Conservation (phyloP, 2,797 vertebrate species). For the Eurystomus glaucurus region DNA sequence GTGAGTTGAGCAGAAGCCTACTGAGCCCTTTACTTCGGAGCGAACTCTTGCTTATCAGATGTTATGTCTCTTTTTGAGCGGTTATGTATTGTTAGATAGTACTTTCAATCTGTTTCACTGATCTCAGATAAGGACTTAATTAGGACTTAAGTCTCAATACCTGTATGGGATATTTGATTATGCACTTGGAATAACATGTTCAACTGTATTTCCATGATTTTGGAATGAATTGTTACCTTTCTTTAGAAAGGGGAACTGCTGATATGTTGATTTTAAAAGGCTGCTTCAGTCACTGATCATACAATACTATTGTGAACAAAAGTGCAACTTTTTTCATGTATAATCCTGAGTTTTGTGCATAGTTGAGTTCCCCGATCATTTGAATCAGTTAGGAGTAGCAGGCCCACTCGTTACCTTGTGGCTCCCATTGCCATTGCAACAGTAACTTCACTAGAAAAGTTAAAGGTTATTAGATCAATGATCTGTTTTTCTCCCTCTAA, state of each 20-base stretch:
- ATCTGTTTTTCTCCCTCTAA: background rate
- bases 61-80: background rate
- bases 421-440: background rate
- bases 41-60: background rate
- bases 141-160: background rate
- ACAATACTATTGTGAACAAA: background rate
- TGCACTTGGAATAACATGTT: background rate
- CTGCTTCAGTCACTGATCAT: background rate
- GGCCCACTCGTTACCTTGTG: background rate
- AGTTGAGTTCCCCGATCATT: background rate
- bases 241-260: background rate
- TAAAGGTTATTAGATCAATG: background rate
- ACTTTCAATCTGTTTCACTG: background rate
- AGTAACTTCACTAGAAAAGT: background rate
- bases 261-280: background rate
- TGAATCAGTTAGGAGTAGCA: background rate
- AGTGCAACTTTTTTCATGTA: background rate
- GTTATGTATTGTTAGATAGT: constrained; percentile 3
- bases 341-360: background rate
- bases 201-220: background rate
- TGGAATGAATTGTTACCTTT: background rate
- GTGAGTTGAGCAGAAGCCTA: background rate
- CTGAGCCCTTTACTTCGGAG: background rate
- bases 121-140: background rate
- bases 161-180: background rate